A percentile compares a stretch with the other conserved stretches of the same genome.
Conservation (phyloP, 2,797 vertebrate genomes). For the Lutra lutra region DNA sequence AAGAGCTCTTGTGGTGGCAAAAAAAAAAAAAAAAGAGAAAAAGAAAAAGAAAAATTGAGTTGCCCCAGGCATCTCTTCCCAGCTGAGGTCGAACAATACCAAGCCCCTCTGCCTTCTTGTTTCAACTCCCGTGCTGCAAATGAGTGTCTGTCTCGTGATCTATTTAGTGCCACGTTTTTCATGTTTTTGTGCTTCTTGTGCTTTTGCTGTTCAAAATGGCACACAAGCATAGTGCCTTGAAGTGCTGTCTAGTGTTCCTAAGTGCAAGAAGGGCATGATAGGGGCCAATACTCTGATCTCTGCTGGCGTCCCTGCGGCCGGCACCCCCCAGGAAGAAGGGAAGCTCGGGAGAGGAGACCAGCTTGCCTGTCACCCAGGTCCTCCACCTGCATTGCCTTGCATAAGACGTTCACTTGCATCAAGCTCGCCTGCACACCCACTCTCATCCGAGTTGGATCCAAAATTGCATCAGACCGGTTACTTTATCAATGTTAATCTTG, state of each 20-base stretch:
- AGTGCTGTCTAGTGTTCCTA: background rate
- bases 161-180: background rate
- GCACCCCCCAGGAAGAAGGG: conserved; percentile 74
- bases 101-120: background rate
- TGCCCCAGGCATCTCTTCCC: background rate
- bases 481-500: conserved; percentile 93
- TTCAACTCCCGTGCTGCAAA: background rate
- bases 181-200: background rate
- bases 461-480: conserved; percentile 94
- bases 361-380: conserved; percentile 17
- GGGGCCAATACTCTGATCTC: background rate
- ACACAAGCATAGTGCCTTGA: background rate
- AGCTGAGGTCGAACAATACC: background rate
- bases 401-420: conserved; percentile 93
- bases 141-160: background rate
- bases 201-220: background rate
- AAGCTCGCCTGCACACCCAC: conserved; percentile 93
- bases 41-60: background rate
- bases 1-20: background rate
- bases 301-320: rapidly evolving
- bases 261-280: background rate
- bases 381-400: conserved; percentile 39
- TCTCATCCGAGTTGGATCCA: conserved; percentile 95
- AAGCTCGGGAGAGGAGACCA: conserved; percentile 82
- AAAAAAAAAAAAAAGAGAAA: too few species aligned